phyloP scores from a whole-genome alignment of 2,797 vertebrate species.

The Antrozous pallidus region DNA sequence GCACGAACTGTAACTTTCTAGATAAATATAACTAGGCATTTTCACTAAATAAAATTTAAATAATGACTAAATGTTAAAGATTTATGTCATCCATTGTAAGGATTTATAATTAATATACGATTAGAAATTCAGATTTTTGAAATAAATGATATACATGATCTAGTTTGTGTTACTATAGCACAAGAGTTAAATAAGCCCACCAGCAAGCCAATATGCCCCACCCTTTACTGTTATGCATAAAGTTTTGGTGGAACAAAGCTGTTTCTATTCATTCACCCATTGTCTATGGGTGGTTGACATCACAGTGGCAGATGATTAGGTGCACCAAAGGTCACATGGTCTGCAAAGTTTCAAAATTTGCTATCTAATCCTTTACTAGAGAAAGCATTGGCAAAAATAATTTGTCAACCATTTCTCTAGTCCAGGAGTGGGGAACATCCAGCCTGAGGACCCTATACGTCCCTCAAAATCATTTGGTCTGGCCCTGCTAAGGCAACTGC shows the following conservation, averaged over 20 bases:
- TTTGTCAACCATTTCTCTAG: neutral
- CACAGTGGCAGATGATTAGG: neutral
- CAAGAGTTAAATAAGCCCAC: neutral
- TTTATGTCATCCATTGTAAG: neutral
- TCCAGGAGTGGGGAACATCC: neutral
- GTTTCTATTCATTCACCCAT: neutral
- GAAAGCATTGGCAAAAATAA: neutral
- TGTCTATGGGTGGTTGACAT: neutral
- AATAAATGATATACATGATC: neutral
- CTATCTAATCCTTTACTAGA: neutral
- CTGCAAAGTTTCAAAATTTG: neutral
- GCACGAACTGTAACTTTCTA: conserved; percentile 15
- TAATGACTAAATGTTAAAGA: neutral
- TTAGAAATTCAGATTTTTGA: neutral
- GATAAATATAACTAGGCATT: neutral
- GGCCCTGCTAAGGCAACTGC: too few species aligned
- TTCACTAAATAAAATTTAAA: neutral
- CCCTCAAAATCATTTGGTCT: too few species aligned
- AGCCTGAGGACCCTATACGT: too few species aligned
- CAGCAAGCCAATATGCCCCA: neutral
- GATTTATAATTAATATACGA: neutral
- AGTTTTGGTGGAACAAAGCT: neutral
- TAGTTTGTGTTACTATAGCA: neutral
- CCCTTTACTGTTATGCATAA: neutral
- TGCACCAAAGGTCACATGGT: neutral